Base-by-base conservation (phyloP, 2,113 vertebrate species). In the Elgaria multicarinata region DNA sequence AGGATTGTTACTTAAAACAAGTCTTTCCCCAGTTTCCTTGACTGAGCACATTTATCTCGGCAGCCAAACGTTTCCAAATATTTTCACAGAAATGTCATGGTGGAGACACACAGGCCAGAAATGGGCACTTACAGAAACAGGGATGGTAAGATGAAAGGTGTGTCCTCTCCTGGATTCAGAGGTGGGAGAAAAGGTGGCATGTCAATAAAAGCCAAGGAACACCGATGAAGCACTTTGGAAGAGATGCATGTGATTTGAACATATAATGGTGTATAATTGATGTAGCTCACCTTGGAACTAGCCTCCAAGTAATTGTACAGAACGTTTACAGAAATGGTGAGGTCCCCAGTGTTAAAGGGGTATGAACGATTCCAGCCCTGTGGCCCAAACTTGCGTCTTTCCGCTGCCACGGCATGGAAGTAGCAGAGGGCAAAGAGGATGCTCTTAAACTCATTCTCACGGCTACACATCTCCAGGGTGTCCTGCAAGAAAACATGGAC, bases 281-380 rank as follows among this genome's bases (percentile, higher is more conserved):
- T 4, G 4, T 26, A n/a, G 75, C 94, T 13, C 87, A 99, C 99
- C 98, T 99, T 99, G 0, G 96, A 88, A 86, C 98, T 98, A 95
- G 98, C 98, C 94, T 99, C 97, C 96, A 99, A 97, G 94, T 98
- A 99, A 94, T 99, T 99, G 92, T 98, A 97, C 10, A 99, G 98
- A 86, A 99, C 99, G 0, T 96, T 98, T 90, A 98, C 97, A 0
- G 98, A 99, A 95, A 99, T 99, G 79, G 98, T 99, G 87, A 99
- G 98, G 95, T 99, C 99, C 4, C 99, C 98, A 0, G 96, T 97
- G 94, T 96, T 99, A 91, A 99, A 99, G 12, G 99, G 99, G 94
- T 99, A 99, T 0, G 97, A 93, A 18, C 97, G 95, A 96, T 99
- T 99, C 99, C 99, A 99, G 44, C 99, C 99, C 84, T 99, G 99